These are phyloP conservation scores for Ridgeia piscesae DNA, from an alignment of 1,140 invertebrate genomes.

Conservation along the genomic window DNA sequence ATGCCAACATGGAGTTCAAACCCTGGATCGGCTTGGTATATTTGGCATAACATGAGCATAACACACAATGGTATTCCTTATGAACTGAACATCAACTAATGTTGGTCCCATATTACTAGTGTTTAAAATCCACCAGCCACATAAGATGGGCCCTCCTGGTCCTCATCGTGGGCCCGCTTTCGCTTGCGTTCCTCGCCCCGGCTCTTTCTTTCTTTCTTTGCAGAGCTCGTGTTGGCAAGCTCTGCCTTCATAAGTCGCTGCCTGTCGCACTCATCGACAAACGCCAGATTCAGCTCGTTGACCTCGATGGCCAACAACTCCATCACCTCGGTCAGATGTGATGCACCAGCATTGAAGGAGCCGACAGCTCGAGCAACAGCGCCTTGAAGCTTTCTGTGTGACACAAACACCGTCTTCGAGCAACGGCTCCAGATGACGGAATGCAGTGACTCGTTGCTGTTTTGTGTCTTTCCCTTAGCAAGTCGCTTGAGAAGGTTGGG, in stretches of 20 bases:
- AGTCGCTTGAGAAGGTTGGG: constrained; percentile 13
- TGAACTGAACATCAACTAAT: background rate
- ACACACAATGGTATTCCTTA: background rate
- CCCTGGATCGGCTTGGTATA: background rate
- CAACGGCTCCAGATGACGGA: constrained; percentile 12
- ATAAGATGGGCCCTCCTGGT: too few species aligned
- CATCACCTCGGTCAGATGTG: constrained; percentile 6
- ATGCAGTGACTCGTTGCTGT: constrained; percentile 23
- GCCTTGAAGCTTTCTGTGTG: background rate
- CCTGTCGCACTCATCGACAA: background rate
- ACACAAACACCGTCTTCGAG: constrained; percentile 19
- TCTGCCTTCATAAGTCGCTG: background rate
- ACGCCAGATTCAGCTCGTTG: background rate
- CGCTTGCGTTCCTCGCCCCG: too few species aligned
- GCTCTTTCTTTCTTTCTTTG: background rate
- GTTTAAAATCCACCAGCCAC: too few species aligned
- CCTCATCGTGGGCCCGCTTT: too few species aligned
- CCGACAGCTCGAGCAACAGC: background rate
- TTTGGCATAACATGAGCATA: background rate
- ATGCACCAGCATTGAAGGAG: background rate
- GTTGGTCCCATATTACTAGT: background rate
- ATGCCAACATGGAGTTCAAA: background rate
- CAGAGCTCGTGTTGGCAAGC: background rate
- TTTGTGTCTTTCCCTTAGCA: constrained; percentile 16
- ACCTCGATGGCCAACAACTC: background rate